phyloP scores from a whole-genome alignment of 2,888 invertebrate species.

The Drosophila paranaensis region DNA sequence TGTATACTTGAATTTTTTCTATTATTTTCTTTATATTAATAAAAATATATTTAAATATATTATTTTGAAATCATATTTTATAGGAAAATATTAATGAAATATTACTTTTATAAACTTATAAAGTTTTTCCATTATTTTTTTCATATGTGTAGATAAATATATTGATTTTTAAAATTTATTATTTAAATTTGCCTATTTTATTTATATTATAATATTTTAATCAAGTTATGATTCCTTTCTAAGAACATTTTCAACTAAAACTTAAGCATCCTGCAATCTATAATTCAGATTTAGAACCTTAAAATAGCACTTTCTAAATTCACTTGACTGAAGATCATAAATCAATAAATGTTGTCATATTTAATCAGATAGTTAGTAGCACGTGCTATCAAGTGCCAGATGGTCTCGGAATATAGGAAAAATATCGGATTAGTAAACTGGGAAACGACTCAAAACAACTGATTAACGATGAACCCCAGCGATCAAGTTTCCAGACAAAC shows the following conservation, averaged over 20 bases:
- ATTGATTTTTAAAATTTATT: not conserved
- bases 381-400: slow-evolving; percentile 30
- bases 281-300: not conserved
- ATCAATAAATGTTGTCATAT: slow-evolving; percentile 3
- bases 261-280: not conserved
- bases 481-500: slow-evolving; percentile 3
- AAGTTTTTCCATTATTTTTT: not conserved
- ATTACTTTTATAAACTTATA: not conserved
- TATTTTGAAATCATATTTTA: too few relatives aligned
- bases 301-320: not conserved
- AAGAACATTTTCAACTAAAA: not conserved
- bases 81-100: too few relatives aligned
- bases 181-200: too few relatives aligned
- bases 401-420: slow-evolving; percentile 14
- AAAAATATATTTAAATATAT: too few relatives aligned
- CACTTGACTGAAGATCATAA: not conserved
- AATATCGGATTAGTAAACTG: not conserved
- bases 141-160: too few relatives aligned
- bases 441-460: slow-evolving; percentile 14
- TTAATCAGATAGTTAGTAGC: slow-evolving; percentile 18
- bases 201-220: not conserved
- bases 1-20: not conserved
- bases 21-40: not conserved
- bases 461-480: slow-evolving; percentile 35
- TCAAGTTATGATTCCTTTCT: too few relatives aligned